Evolutionary conservation across 2,888 invertebrate genomes (phyloP).

Genomic region (Nymphalis c-album): DNA sequence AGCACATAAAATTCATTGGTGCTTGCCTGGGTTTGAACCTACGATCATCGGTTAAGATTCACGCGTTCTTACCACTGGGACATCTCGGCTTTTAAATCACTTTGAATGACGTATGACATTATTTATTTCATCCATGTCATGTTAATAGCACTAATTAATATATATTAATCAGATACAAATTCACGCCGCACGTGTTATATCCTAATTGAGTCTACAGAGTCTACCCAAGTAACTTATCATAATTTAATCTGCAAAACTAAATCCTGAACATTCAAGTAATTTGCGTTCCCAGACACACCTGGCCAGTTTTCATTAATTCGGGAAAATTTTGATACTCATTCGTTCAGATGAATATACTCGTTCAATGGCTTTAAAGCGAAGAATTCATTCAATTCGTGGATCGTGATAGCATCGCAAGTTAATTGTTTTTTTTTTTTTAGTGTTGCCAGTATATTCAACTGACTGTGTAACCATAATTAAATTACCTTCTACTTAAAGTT

Average conservation of each 20-base stretch:
- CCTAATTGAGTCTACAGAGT: constrained; percentile 6
- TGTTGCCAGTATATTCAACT: constrained; percentile 16
- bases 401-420: not conserved
- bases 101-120: not conserved
- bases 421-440: constrained; percentile 7
- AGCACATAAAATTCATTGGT: too few relatives aligned
- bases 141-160: not conserved
- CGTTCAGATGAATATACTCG: not conserved
- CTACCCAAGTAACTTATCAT: constrained; percentile 8
- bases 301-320: not conserved
- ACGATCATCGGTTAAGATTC: too few relatives aligned
- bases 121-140: not conserved
- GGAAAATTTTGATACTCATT: not conserved
- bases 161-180: not conserved
- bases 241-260: constrained; percentile 8
- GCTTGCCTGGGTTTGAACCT: too few relatives aligned
- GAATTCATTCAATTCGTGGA: not conserved
- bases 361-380: not conserved
- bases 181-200: not conserved
- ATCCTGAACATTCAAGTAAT: constrained; percentile 1
- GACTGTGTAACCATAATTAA: constrained; percentile 29
- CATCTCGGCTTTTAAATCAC: too few relatives aligned
- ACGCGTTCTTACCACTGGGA: too few relatives aligned
- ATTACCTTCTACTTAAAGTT: constrained; percentile 30
- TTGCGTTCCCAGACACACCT: not conserved